Conservation (phyloP, 2,888 invertebrate species). For the Aphodius sticticus region DNA sequence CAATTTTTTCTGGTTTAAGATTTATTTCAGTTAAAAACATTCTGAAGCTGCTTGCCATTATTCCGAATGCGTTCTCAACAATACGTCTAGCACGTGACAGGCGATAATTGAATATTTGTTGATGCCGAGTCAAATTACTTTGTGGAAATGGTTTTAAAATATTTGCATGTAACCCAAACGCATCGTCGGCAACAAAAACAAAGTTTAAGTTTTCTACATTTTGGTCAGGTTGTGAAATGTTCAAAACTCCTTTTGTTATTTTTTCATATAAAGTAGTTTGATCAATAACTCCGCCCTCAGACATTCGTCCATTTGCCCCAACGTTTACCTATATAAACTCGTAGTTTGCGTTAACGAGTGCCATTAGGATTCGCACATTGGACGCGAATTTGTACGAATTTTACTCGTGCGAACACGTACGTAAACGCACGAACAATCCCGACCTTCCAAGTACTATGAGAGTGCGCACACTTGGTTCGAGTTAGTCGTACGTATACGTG, state of each 20-base stretch:
- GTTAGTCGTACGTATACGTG: too few relatives aligned
- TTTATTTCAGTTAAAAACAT: neutral
- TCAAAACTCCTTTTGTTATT: neutral
- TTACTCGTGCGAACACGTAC: too few relatives aligned
- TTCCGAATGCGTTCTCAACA: neutral
- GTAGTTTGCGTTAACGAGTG: slow-evolving; percentile 10
- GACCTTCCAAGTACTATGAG: too few relatives aligned
- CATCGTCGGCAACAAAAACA: slow-evolving; percentile 13
- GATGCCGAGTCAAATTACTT: neutral
- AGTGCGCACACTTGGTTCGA: too few relatives aligned
- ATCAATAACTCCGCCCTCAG: slow-evolving; percentile 11
- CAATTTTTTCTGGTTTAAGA: neutral
- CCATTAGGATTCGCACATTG: slow-evolving; percentile 9
- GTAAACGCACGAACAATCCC: too few relatives aligned
- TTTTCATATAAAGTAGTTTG: neutral
- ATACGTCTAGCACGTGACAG: neutral
- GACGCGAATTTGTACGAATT: too few relatives aligned
- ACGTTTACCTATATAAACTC: neutral
- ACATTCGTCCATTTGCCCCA: slow-evolving; percentile 6
- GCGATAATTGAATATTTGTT: neutral
- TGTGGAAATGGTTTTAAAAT: slow-evolving; percentile 15
- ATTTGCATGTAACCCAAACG: slow-evolving; percentile 9
- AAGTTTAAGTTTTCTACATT: neutral
- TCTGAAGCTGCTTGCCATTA: neutral
- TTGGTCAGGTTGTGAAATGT: neutral